Base-by-base conservation (phyloP, 2,888 invertebrate species). In the Yponomeuta plumbellus region DNA sequence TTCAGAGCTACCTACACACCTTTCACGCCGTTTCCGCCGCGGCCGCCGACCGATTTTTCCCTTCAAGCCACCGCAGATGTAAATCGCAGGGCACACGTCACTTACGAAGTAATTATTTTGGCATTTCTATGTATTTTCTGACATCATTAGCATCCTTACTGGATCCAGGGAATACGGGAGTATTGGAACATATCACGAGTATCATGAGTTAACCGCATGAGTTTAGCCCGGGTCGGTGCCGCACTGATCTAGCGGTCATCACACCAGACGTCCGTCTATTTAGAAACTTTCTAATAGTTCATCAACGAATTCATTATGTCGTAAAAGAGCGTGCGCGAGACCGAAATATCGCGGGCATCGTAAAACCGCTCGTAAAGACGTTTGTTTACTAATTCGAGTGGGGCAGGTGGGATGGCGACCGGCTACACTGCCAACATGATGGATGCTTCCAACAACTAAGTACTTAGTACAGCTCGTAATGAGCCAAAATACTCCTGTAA, bases 221-320 rank as follows among this genome's bases (percentile, higher is more conserved):
- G 21, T 59, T 59, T 11, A 8, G 13, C 44, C 59, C 58, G 11
- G 4, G 56, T 34, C 20, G n/a, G 21, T 66, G 73, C 75, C 72
- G 76, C 72, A 61, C 65, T 52, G 64, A 64, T 56, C 61, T 71
- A 74, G 76, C 80, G 83, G 86, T 86, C 83, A 85, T 84, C 84
- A 85, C 83, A 85, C 84, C 84, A 85, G 82, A 84, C 84, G 80
- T 66, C 63, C 76, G 79, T 86, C 86, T 91, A 88, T 91, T 90
- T 89, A 84, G 79, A 86, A 87, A 89, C 88, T 89, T 89, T 88
- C 88, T 88, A 88, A 88, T 87, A 89, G 90, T 90, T 88, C 90
- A 91, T 91, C 89, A 91, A 90, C 89, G 86, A 89, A 91, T 91
- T 91, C 89, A 91, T 90, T 91, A 90, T 89, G 89, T 91, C 91